Conservation (phyloP, 2,888 invertebrate species). For the Drosophila suboccidentalis region DNA sequence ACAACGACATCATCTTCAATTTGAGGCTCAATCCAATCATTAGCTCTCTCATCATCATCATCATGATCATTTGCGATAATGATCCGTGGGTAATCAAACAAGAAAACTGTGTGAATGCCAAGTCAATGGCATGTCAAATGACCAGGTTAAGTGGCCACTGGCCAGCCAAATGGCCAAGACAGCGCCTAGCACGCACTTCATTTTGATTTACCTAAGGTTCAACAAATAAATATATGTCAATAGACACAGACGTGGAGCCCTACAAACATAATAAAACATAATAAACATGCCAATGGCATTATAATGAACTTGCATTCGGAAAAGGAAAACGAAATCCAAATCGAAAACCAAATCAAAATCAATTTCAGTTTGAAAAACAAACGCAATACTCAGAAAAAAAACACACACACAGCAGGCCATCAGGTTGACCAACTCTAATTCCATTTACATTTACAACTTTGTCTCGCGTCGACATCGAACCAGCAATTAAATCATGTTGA, state of each 20-base stretch:
- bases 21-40: conserved; percentile 50
- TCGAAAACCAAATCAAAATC: conserved; percentile 21
- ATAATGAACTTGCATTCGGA: conserved; percentile 52
- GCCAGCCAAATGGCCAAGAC: conserved; percentile 57
- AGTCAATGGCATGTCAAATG: conserved; percentile 74
- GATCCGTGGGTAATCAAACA: conserved; percentile 70
- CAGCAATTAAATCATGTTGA: conserved; percentile 51
- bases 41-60: conserved; percentile 16
- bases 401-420: conserved; percentile 44
- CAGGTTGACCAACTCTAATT: conserved; percentile 41
- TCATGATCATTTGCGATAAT: conserved; percentile 69
- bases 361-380: conserved; percentile 21
- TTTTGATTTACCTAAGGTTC: conserved; percentile 41
- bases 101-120: conserved; percentile 68
- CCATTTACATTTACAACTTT: conserved; percentile 22
- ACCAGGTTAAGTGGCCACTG: conserved; percentile 33
- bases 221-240: conserved; percentile 34
- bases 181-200: conserved; percentile 43
- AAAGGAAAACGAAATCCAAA: conserved; percentile 23
- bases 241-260: conserved; percentile 3
- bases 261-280: conserved; percentile 54
- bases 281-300: conserved; percentile 64
- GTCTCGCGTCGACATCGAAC: conserved; percentile 36
- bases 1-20: conserved; percentile 5
- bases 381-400: conserved; percentile 15